Evolutionary conservation across 2,113 vertebrate genomes (phyloP).

Genomic region (Steatornis caripensis): DNA sequence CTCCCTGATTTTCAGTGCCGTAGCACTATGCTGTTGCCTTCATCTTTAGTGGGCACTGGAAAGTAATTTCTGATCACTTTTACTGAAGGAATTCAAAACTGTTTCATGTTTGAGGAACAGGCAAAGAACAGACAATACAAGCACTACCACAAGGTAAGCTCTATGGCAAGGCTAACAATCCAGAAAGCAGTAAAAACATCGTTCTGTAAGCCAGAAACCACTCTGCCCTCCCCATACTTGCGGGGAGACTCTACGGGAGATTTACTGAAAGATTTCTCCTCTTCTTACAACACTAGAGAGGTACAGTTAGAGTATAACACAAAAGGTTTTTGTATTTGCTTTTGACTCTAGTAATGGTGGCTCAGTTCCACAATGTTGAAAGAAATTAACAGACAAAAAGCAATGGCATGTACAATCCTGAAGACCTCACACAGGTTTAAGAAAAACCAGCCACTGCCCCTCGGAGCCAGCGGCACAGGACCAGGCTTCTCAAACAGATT

Average conservation of each 20-base stretch:
- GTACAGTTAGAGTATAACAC: background rate
- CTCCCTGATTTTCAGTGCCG: background rate
- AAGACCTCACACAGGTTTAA: background rate
- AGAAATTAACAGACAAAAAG: constrained; percentile 14
- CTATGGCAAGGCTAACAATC: background rate
- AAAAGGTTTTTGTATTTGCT: constrained; percentile 24
- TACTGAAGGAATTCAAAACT: background rate
- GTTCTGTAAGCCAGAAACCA: background rate
- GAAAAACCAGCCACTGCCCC: background rate
- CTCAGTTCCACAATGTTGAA: background rate
- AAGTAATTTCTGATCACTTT: background rate
- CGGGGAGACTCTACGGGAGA: background rate
- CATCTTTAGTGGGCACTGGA: background rate
- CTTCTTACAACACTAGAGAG: background rate
- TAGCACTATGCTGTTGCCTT: background rate
- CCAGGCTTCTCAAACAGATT: background rate
- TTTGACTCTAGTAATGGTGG: background rate
- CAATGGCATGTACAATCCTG: background rate
- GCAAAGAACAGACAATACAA: background rate
- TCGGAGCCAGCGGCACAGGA: background rate
- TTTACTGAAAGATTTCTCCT: background rate
- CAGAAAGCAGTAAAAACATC: background rate
- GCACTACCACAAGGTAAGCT: background rate
- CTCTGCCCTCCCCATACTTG: background rate
- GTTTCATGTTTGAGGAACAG: background rate